Conservation (phyloP, 1,140 invertebrate genomes). For the Sipha flava region DNA sequence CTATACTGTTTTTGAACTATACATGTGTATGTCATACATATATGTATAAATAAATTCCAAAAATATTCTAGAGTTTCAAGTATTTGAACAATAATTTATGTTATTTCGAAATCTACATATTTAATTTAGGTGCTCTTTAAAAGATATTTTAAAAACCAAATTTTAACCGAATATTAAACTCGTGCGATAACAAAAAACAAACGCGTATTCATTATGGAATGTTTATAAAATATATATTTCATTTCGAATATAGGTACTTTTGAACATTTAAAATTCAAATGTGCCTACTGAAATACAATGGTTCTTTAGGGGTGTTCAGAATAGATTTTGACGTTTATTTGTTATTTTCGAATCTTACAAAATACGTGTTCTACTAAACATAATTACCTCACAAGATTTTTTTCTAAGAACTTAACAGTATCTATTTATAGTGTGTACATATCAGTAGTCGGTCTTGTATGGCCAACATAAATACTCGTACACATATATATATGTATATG, state of each 20-base stretch:
- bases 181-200: not conserved
- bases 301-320: not conserved
- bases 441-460: no score
- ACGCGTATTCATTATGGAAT: not conserved
- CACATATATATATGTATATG: no score
- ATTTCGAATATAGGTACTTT: not conserved
- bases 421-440: no score
- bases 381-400: not conserved
- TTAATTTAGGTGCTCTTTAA: not conserved
- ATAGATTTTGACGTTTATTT: not conserved
- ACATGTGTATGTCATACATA: no score
- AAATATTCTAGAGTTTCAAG: not conserved
- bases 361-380: no score
- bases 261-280: not conserved
- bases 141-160: not conserved
- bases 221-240: not conserved
- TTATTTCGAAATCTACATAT: not conserved
- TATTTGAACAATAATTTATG: not conserved
- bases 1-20: no score
- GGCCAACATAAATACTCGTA: no score
- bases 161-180: not conserved
- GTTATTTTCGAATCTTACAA: not conserved
- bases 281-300: not conserved
- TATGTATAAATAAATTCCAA: no score
- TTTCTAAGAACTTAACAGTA: no score